Percentiles rank a stretch among this genome's conserved stretches.
phyloP scores from a whole-genome alignment of 2,113 vertebrate species.

The Pelecanoides urinatrix region DNA sequence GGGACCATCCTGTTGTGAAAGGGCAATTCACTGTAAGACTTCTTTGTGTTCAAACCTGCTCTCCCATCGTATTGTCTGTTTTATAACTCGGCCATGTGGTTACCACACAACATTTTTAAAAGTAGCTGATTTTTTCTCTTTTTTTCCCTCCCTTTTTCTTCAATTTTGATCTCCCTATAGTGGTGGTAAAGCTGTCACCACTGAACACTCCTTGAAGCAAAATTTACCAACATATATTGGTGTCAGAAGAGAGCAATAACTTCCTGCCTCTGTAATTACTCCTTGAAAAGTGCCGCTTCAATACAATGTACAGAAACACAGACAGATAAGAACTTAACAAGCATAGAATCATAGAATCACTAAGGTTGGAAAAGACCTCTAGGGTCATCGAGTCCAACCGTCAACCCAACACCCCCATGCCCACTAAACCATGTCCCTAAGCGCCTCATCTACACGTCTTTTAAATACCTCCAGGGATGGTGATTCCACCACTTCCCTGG shows the following conservation, averaged over 20 bases:
- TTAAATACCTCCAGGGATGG: no score
- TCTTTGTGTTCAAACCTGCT: background rate
- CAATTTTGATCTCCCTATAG: background rate
- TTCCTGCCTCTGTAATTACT: background rate
- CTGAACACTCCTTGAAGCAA: background rate
- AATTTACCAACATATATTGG: background rate
- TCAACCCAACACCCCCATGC: no score
- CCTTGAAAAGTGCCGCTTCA: background rate
- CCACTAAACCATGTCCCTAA: no score
- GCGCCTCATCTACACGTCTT: no score
- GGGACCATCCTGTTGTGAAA: conserved; percentile 37
- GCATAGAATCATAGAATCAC: no score
- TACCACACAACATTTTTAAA: background rate
- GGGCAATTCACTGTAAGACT: background rate
- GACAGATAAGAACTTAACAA: background rate
- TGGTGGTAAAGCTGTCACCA: background rate
- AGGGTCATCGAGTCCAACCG: no score
- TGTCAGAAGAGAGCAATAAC: background rate
- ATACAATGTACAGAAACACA: background rate
- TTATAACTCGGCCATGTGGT: background rate
- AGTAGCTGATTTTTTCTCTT: background rate
- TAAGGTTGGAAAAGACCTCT: no score
- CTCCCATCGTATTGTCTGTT: background rate
- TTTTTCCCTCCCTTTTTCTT: background rate
- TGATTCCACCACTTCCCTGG: no score